A percentile compares a stretch with the other conserved stretches of the same genome.
phyloP scores from a whole-genome alignment of 1,140 invertebrate genomes.

The honey bee (Apis mellifera) region DNA sequence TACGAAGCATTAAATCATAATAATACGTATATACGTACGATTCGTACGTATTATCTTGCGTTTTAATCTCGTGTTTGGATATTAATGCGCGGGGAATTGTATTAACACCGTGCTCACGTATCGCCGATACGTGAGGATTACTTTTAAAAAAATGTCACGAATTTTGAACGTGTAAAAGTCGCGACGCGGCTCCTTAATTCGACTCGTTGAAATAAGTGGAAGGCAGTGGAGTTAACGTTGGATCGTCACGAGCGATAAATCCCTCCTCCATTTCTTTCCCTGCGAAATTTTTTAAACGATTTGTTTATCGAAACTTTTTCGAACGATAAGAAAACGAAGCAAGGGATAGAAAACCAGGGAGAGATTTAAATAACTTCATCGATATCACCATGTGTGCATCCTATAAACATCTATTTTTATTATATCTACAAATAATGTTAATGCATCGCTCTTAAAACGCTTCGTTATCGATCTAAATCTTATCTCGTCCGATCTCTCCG shows the following conservation, averaged over 20 bases:
- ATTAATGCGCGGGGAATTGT: background rate
- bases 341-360: too few species aligned
- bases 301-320: background rate
- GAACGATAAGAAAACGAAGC: too few species aligned
- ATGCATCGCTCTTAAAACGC: too few species aligned
- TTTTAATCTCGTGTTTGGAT: background rate
- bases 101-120: slow-evolving; percentile 5
- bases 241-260: slow-evolving; percentile 11
- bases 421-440: too few species aligned
- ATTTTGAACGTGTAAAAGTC: too few species aligned
- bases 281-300: background rate
- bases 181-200: background rate
- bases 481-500: too few species aligned
- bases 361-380: too few species aligned
- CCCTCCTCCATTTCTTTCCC: background rate
- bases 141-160: background rate
- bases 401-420: background rate
- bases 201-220: background rate
- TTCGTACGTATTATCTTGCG: background rate
- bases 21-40: background rate
- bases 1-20: slow-evolving; percentile 28
- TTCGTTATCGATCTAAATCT: too few species aligned
- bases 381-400: too few species aligned
- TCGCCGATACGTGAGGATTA: background rate
- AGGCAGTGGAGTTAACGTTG: background rate